Percentiles rank a stretch among this genome's conserved stretches.
Evolutionary conservation across 2,113 vertebrate genomes (phyloP).

Genomic region (Tiliqua scincoides): DNA sequence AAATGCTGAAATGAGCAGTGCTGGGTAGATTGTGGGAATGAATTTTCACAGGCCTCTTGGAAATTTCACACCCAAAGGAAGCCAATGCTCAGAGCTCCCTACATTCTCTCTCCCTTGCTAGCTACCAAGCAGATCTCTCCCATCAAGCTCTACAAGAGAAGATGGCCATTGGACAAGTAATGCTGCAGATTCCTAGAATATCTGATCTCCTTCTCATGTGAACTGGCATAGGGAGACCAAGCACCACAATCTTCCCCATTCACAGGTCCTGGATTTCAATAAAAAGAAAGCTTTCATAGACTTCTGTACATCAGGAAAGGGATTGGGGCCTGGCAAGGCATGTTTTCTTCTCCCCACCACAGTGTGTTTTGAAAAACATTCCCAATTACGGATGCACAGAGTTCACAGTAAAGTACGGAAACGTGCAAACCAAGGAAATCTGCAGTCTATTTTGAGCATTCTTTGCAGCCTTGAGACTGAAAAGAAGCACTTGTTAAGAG

Average conservation of each 20-base stretch:
- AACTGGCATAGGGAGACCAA: neutral
- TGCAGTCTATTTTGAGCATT: no score
- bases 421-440: no score
- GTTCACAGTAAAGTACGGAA: neutral
- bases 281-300: neutral
- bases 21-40: no score
- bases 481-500: no score
- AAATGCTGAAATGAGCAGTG: neutral
- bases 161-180: neutral
- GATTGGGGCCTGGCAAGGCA: no score
- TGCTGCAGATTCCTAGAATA: neutral
- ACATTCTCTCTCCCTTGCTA: neutral
- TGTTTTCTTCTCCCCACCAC: no score
- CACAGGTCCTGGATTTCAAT: neutral
- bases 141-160: neutral
- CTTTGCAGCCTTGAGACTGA: no score
- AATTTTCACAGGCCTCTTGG: neutral
- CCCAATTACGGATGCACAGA: no score
- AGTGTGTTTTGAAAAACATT: neutral
- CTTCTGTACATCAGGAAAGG: neutral
- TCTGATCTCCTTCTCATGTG: neutral
- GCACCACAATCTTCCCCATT: neutral
- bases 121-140: neutral
- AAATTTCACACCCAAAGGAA: neutral
- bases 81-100: neutral